Evolutionary conservation across 2,797 vertebrate genomes (phyloP).

Genomic region (Hephaestus fuliginosus): DNA sequence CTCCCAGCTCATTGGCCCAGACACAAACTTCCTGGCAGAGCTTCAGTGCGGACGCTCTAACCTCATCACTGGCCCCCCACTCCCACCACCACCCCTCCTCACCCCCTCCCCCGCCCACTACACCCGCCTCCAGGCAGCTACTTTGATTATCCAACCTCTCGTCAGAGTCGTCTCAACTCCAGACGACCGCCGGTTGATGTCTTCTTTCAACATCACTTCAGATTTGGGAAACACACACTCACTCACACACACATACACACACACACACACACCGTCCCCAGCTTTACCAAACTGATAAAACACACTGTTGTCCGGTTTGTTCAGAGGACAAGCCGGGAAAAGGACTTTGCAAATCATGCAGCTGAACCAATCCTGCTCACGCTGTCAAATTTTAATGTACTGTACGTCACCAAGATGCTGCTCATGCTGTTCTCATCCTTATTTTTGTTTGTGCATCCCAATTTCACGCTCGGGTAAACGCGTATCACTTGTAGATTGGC

Average conservation of each 20-base stretch:
- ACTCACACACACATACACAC: background rate
- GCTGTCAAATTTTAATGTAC: constrained; percentile 59
- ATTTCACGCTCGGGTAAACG: constrained; percentile 80
- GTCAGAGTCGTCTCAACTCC: constrained; percentile 61
- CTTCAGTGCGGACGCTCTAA: constrained; percentile 72
- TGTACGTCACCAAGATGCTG: constrained; percentile 54
- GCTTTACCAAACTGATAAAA: constrained; percentile 36
- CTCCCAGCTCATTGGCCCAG: constrained; percentile 77
- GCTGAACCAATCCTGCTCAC: constrained; percentile 47
- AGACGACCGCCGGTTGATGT: constrained; percentile 45
- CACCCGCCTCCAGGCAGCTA: constrained; percentile 54
- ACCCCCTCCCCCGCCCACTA: background rate
- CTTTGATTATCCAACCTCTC: constrained; percentile 64
- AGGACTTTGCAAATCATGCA: constrained; percentile 43
- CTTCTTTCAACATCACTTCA: constrained; percentile 58
- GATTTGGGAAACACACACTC: constrained; percentile 28
- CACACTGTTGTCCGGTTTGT: constrained; percentile 36
- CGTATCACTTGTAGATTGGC: constrained; percentile 76
- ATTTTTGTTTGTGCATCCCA: constrained; percentile 81
- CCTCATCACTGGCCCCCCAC: constrained; percentile 52
- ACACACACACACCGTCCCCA: constrained; percentile 1
- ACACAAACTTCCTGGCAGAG: constrained; percentile 80
- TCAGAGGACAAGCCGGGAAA: constrained; percentile 30
- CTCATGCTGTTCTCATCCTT: constrained; percentile 62
- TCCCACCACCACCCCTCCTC: too few species aligned